Evolutionary conservation across 2,888 invertebrate species (phyloP), one percentile per base, ranked within the genome.

Genomic region (Macaria liturata): DNA sequence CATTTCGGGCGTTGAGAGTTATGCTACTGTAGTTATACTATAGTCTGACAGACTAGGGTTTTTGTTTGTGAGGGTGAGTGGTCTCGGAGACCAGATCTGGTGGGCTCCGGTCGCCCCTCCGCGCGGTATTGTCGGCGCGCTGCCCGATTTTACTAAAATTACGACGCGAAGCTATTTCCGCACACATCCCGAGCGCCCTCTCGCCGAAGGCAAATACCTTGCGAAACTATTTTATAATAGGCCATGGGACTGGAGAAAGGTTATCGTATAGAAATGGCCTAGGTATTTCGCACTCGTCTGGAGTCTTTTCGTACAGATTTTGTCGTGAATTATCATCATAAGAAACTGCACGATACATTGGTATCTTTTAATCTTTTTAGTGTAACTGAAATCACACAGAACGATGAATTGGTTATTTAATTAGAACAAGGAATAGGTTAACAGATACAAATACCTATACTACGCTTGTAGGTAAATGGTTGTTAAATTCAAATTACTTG

Each of bases 81-180:
- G 61, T 47, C 44, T 56, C 56, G 55, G 59, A 8, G 52, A 30
- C 59, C 65, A 61, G 68, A 65, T 65, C 74, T 66, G 72, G 66
- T 72, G 87, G 81, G 83, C 88, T 88, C 85, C 86, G 74, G 79
- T 81, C 82, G 76, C 90, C 89, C 91, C 90, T 86, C 84, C 84
- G 88, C 87, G 86, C 82, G 85, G 88, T 88, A 89, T 91, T 90
- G 88, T 83, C 88, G 85, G 88, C 75, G 83, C 74, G 78, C 82
- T 86, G 84, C 84, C 91, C 86, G 91, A 88, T 91, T 91, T 82
- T 83, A 91, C 89, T 91, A 89, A 91, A 91, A 91, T 91, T 91
- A 91, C 87, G 83, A 83, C 86, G 84, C 81, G 83, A 69, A 76
- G 87, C 90, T 91, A 91, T 91, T 91, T 91, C 91, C 91, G 91